Base-by-base conservation (phyloP, 2,113 vertebrate species). In the Microtus richardsoni region DNA sequence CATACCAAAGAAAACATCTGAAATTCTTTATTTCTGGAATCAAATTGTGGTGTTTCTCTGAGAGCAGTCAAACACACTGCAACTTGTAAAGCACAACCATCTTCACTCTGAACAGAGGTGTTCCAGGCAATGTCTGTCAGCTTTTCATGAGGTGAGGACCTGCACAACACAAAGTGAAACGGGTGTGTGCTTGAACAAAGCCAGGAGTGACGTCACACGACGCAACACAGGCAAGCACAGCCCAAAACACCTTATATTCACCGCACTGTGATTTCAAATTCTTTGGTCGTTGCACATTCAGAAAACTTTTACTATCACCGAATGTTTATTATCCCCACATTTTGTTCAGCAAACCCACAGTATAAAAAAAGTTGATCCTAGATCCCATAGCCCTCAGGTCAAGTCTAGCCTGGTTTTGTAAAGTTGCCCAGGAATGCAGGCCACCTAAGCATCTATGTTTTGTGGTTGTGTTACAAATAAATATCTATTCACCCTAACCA, bases 391-490 rank as follows among this genome's bases (percentile, higher is more conserved):
- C 11, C 36, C 26, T 94, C 78, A 79, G n/a, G 62, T 41, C 44
- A 92, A 90, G 88, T 71, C 41, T 60, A 5, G 33, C 44, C 77
- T 70, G 1, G 12, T 64, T 93, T 92, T 78, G 0, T 87, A 84
- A 96, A 95, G 62, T 60, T 92, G 84, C 92, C 85, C 47, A 68
- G 66, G 19, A 83, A 96, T 36, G 66, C 2, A 6, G 28, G 66
- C 47, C 66, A 62, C 60, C 49, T 88, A 58, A 47, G 8, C 30
- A 16, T 30, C 74, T 33, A 60, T 54, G 58, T 36, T 71, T 49
- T 54, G 36, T 44, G 13, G 33, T 71, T 88, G 36, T 88, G 22
- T 33, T 22, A 39, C 17, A 88, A 73, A 68, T 36, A 66, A 71
- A 10, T 28, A 39, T 11, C 24, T n/a, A 39, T 39, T 39, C 36